Evolutionary conservation across 2,113 vertebrate species (phyloP).

Genomic region (Camarhynchus parvulus): DNA sequence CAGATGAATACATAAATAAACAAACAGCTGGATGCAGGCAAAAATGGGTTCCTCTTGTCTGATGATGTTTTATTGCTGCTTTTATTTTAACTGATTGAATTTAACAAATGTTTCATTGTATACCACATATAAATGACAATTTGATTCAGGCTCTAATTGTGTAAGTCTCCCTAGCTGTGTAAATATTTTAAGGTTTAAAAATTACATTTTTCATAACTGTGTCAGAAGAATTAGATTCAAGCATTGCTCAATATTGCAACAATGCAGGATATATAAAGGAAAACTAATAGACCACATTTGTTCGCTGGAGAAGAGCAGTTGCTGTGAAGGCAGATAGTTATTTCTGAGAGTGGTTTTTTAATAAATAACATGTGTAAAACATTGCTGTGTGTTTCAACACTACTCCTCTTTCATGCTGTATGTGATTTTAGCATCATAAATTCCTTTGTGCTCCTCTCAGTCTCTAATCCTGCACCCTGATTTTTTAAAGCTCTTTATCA

Average conservation of each 20-base stretch:
- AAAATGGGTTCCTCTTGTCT: slow-evolving; percentile 7
- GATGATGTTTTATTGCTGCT: slow-evolving; percentile 1
- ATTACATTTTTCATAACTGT: slow-evolving; percentile 39
- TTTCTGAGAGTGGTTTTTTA: slow-evolving; percentile 13
- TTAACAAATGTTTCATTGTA: background rate
- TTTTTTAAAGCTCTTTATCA: background rate
- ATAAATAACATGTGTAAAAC: slow-evolving; percentile 5
- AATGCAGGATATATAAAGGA: background rate
- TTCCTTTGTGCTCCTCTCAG: background rate
- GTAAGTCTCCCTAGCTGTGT: background rate
- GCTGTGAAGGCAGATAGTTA: background rate
- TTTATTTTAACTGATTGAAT: slow-evolving; percentile 33
- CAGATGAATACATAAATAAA: slow-evolving; percentile 8
- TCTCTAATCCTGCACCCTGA: background rate
- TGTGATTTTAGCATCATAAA: background rate
- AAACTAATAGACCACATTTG: slow-evolving; percentile 33
- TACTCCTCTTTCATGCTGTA: background rate
- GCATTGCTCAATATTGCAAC: slow-evolving; percentile 1
- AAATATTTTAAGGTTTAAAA: slow-evolving; percentile 53
- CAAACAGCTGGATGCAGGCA: slow-evolving; percentile 17
- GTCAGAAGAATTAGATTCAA: slow-evolving; percentile 42
- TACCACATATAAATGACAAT: background rate
- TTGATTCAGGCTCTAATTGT: slow-evolving; percentile 44
- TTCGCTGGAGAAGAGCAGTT: slow-evolving; percentile 8
- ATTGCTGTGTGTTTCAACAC: background rate